A percentile compares a stretch with the other conserved stretches of the same genome.
phyloP scores from a whole-genome alignment of 1,140 invertebrate genomes.

The Plutomurus gul region DNA sequence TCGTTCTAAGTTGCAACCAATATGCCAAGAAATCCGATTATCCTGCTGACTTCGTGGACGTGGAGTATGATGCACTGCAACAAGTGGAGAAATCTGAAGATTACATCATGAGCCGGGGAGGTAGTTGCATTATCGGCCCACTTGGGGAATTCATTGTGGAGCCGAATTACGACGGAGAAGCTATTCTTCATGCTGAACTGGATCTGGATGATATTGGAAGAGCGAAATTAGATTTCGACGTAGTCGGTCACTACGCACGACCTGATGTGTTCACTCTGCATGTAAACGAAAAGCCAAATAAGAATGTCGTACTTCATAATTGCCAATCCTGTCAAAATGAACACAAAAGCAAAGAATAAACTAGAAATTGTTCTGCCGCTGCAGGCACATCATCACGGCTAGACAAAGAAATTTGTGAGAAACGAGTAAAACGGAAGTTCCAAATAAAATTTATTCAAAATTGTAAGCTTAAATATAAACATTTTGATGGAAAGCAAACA shows the following conservation, averaged over 20 bases:
- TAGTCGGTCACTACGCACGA: conserved; percentile 40
- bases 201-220: conserved; percentile 40
- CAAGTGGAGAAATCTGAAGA: neutral
- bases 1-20: conserved; percentile 32
- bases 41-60: neutral
- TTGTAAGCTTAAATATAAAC: too few relatives aligned
- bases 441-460: too few relatives aligned
- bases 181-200: conserved; percentile 38
- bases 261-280: conserved; percentile 43
- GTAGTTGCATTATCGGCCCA: conserved; percentile 38
- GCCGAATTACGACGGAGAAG: conserved; percentile 43
- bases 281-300: conserved; percentile 39
- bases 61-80: neutral
- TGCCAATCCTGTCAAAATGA: too few relatives aligned
- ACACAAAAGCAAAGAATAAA: too few relatives aligned
- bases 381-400: too few relatives aligned
- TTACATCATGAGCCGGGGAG: conserved; percentile 36
- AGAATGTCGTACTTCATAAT: neutral
- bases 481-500: too few relatives aligned
- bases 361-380: too few relatives aligned
- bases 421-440: too few relatives aligned
- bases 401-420: too few relatives aligned
- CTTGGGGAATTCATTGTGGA: conserved; percentile 39
- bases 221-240: conserved; percentile 45
- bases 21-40: conserved; percentile 10